phyloP scores from a whole-genome alignment of 2,113 vertebrate genomes.

The Vidua macroura region DNA sequence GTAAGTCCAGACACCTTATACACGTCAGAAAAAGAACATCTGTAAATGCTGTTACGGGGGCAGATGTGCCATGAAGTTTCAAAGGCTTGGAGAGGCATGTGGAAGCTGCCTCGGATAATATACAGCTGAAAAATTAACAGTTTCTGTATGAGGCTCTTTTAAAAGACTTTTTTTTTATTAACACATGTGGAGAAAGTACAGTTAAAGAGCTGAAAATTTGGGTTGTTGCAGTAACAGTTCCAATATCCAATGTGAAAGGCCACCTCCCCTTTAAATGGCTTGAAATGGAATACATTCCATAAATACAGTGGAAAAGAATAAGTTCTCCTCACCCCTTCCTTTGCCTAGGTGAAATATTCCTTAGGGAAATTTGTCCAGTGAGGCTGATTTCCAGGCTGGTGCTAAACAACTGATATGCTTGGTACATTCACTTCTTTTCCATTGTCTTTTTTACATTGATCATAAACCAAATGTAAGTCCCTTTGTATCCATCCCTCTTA shows the following conservation, averaged over 20 bases:
- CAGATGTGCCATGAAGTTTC: background rate
- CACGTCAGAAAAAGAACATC: background rate
- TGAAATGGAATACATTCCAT: background rate
- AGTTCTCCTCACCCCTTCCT: background rate
- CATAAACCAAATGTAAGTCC: background rate
- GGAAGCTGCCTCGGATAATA: background rate
- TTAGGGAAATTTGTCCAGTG: background rate
- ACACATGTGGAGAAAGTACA: background rate
- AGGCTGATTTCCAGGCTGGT: background rate
- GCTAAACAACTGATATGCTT: background rate
- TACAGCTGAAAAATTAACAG: slow-evolving; percentile 7
- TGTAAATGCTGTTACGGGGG: slow-evolving; percentile 1
- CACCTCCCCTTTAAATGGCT: background rate
- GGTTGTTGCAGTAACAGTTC: background rate
- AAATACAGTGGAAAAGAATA: background rate
- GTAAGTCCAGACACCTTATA: background rate
- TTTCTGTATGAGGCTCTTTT: background rate
- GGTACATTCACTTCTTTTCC: background rate
- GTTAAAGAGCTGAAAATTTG: background rate
- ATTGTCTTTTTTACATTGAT: background rate
- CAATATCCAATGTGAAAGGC: background rate
- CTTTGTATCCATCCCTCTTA: background rate
- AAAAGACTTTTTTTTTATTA: background rate
- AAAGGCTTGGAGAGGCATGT: background rate
- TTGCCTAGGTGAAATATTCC: background rate